phyloP scores from a whole-genome alignment of 2,888 invertebrate species.

The Pseudolycoriella hygida region DNA sequence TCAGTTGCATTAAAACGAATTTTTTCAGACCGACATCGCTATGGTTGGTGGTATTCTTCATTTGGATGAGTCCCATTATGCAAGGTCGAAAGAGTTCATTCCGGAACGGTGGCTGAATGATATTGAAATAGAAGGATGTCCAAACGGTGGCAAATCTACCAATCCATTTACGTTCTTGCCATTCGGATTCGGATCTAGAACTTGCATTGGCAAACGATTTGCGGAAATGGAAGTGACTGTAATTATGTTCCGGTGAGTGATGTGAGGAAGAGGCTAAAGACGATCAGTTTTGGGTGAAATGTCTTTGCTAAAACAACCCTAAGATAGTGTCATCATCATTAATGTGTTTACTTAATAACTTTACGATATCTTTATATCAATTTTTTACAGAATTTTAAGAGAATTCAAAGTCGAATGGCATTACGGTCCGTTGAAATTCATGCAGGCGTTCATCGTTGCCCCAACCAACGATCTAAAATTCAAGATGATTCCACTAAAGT shows the following conservation, averaged over 20 bases:
- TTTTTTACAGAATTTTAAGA: slow-evolving; percentile 14
- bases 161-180: slow-evolving; percentile 43
- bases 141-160: slow-evolving; percentile 1
- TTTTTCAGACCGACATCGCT: slow-evolving; percentile 48
- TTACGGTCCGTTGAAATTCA: slow-evolving; percentile 14
- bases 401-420: slow-evolving; percentile 19
- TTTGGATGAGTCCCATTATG: slow-evolving; percentile 42
- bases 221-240: slow-evolving; percentile 51
- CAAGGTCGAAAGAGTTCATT: slow-evolving; percentile 39
- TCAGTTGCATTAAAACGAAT: background rate
- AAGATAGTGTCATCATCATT: no score
- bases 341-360: no score
- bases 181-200: slow-evolving; percentile 49
- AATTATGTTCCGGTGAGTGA: slow-evolving; percentile 25
- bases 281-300: background rate
- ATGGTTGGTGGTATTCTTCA: slow-evolving; percentile 54
- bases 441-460: slow-evolving; percentile 17
- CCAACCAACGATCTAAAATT: slow-evolving; percentile 24
- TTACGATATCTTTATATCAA: no score
- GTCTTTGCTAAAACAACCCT: background rate
- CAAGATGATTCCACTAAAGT: slow-evolving; percentile 12
- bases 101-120: slow-evolving; percentile 53
- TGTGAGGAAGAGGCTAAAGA: no score
- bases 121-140: slow-evolving; percentile 18
- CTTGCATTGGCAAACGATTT: slow-evolving; percentile 51